Evolutionary conservation across 2,797 vertebrate species (phyloP).

Genomic region (Octomys mimax): DNA sequence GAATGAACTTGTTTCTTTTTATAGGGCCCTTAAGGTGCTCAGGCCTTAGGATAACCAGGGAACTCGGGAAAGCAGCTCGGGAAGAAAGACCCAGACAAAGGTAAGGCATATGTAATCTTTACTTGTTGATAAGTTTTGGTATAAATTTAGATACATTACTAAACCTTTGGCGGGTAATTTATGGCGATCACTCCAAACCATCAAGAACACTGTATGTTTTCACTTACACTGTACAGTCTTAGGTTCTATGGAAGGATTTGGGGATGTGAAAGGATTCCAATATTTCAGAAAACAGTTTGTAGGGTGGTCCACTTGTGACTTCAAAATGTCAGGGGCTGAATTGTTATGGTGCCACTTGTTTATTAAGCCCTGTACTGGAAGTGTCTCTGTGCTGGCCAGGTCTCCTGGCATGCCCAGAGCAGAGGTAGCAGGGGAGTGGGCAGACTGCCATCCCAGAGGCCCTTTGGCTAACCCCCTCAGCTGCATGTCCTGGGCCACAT

Average conservation of each 20-base stretch:
- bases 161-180: not conserved
- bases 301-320: not conserved
- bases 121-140: slow-evolving; percentile 18
- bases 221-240: not conserved
- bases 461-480: not conserved
- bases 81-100: slow-evolving; percentile 64
- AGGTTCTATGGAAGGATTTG: not conserved
- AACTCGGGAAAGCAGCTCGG: not conserved
- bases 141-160: not conserved
- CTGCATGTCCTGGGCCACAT: slow-evolving; percentile 49
- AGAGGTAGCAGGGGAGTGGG: not conserved
- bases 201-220: not conserved
- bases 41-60: slow-evolving; percentile 11
- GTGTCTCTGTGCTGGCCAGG: not conserved
- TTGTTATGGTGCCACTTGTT: not conserved
- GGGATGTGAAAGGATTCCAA: not conserved
- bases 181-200: not conserved
- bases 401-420: not conserved
- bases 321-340: slow-evolving; percentile 1
- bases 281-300: not conserved
- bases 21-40: slow-evolving; percentile 43
- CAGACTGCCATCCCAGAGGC: slow-evolving; percentile 17
- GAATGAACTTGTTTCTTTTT: slow-evolving; percentile 58
- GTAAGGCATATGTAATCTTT: slow-evolving; percentile 71
- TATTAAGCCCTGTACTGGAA: not conserved